Evolutionary conservation across 2,888 invertebrate species (phyloP), one percentile per base, ranked within the genome.

Genomic region (Orthosia cruda): DNA sequence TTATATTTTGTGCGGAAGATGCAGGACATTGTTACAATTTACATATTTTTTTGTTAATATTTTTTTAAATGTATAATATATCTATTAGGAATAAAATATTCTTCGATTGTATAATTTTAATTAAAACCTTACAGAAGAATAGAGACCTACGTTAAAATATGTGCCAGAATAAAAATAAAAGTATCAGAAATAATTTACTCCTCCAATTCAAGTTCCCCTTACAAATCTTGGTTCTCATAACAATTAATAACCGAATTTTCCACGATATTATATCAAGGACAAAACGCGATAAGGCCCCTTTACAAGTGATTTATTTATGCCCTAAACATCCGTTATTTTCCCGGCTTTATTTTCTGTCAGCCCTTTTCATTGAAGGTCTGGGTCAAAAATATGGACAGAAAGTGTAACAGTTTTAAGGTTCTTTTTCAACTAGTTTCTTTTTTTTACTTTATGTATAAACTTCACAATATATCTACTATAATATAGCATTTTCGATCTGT

Each of bases 261-360:
- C 74, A 72, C 50, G 18, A 83, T 78, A 83, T 80, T 80, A 82
- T 50, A 74, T 83, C 74, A 80, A 62, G 63, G 69, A 66, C 71
- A 69, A 82, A 72, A 74, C 72, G 68, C 71, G 32, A 75, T 74
- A 26, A 54, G 57, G 55, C 58, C 58, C 73, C 74, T 87, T 86
- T 82, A 81, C 80, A 78, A 78, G 66, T 86, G 86, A 89, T 89
- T 89, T 89, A 88, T 89, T 84, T 84, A 85, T 87, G 83, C 83
- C 77, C 75, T 78, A 85, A 87, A 75, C 65, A 71, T 80, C 59
- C 13, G 67, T 74, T 80, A 32, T 58, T 32, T 74, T 74, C 72
- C 50, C 57, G 59, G 59, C 49, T 71, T 77, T 68, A 71, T 81
- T 73, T 68, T 75, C 69, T 20, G 18, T 15, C 40, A 15, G 49